Evolutionary conservation across 2,797 vertebrate genomes (phyloP).

Genomic region (Microchirus variegatus): DNA sequence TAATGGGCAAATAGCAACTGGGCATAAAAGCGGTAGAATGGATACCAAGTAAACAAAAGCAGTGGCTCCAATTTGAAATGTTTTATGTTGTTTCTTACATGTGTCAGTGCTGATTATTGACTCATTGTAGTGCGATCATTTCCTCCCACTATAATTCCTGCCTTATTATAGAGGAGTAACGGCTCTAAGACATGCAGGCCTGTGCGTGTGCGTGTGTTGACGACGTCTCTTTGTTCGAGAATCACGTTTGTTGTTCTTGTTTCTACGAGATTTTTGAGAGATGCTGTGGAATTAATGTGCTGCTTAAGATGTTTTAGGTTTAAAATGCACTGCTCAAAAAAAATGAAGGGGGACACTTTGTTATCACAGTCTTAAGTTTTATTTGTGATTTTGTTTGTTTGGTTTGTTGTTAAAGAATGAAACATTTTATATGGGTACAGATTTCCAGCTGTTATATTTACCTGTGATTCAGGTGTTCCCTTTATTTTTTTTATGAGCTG

Average conservation of each 20-base stretch:
- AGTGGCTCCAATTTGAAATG: neutral
- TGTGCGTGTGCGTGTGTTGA: slow-evolving; percentile 1
- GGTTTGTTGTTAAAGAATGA: too few relatives aligned
- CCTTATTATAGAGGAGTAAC: slow-evolving; percentile 42
- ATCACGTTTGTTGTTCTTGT: slow-evolving; percentile 14
- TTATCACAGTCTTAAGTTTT: too few relatives aligned
- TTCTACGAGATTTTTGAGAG: slow-evolving; percentile 20
- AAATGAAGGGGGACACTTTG: too few relatives aligned
- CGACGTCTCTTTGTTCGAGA: slow-evolving; percentile 13
- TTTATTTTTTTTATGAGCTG: too few relatives aligned
- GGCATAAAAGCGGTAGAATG: neutral
- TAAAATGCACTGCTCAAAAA: neutral
- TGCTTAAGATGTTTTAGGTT: slow-evolving; percentile 26
- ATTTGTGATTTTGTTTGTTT: too few relatives aligned
- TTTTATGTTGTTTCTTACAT: slow-evolving; percentile 7
- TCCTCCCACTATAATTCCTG: slow-evolving; percentile 26
- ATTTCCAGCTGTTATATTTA: too few relatives aligned
- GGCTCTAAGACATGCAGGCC: slow-evolving; percentile 1
- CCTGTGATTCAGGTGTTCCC: too few relatives aligned
- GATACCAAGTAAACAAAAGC: neutral
- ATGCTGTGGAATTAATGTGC: slow-evolving; percentile 12
- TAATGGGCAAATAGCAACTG: slow-evolving; percentile 30
- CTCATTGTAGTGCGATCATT: neutral
- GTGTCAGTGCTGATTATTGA: neutral
- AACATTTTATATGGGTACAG: too few relatives aligned